These are phyloP conservation scores for Heliconius nattereri DNA, from an alignment of 1,140 invertebrate genomes.

Conservation along the genomic window DNA sequence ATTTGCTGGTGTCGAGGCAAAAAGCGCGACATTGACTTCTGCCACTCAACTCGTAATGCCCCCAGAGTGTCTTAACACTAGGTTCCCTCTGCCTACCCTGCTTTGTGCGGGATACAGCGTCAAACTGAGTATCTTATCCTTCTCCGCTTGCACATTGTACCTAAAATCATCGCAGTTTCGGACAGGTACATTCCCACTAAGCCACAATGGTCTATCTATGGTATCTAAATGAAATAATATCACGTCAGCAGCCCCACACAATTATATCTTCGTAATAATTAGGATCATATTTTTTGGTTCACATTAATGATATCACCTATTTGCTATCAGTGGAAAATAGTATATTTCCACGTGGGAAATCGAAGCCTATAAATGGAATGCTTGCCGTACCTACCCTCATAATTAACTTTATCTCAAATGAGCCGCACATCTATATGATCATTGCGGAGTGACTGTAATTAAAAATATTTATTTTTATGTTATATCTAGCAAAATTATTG, in stretches of 20 bases:
- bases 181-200: neutral
- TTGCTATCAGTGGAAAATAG: constrained; percentile 49
- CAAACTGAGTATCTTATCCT: no score
- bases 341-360: constrained; percentile 50
- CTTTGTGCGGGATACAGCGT: no score
- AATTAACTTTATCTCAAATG: constrained; percentile 35
- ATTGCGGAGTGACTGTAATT: constrained; percentile 2
- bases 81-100: no score
- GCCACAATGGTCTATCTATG: neutral
- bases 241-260: constrained; percentile 10
- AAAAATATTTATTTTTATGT: neutral
- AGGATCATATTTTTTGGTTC: constrained; percentile 29
- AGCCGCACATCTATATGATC: constrained; percentile 14
- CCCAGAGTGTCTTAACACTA: no score
- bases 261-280: constrained; percentile 20
- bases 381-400: constrained; percentile 31
- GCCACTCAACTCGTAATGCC: no score
- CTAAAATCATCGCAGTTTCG: no score
- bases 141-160: no score
- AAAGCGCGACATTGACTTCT: no score
- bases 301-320: constrained; percentile 56
- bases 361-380: constrained; percentile 34
- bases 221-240: neutral
- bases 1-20: no score
- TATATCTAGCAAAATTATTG: neutral